Conservation (phyloP, 2,888 invertebrate species). For the Antitype chi region DNA sequence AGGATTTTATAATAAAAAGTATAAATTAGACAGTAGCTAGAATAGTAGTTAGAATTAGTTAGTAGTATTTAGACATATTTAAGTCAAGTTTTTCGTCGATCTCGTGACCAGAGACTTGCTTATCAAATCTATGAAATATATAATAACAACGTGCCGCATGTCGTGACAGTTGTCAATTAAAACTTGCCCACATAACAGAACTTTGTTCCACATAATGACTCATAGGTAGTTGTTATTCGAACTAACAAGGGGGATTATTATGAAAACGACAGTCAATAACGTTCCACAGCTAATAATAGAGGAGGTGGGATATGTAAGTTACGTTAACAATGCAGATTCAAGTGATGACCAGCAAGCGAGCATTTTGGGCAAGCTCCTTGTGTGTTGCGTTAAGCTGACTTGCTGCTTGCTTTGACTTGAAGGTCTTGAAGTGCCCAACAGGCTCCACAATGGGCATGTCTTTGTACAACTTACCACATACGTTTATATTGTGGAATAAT, state of each 20-base stretch:
- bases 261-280: not conserved
- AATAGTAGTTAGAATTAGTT: too few species aligned
- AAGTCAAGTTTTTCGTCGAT: not conserved
- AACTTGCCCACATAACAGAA: slow-evolving; percentile 22
- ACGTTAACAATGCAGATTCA: not conserved
- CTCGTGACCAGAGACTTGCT: not conserved
- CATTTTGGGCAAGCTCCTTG: not conserved
- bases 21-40: too few species aligned
- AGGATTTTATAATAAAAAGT: not conserved
- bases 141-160: slow-evolving; percentile 16
- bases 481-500: too few species aligned
- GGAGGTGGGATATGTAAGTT: not conserved
- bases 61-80: too few species aligned
- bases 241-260: slow-evolving; percentile 23
- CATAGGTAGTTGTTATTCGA: slow-evolving; percentile 24
- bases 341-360: too few species aligned
- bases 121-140: slow-evolving; percentile 35
- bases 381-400: not conserved
- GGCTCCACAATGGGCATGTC: not conserved
- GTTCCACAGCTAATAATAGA: not conserved
- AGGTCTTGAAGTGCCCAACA: too few species aligned
- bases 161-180: slow-evolving; percentile 46
- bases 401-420: not conserved
- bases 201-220: slow-evolving; percentile 29
- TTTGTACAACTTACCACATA: not conserved